Evolutionary conservation across 2,113 vertebrate species (phyloP).

Genomic region (Urocolius indicus): DNA sequence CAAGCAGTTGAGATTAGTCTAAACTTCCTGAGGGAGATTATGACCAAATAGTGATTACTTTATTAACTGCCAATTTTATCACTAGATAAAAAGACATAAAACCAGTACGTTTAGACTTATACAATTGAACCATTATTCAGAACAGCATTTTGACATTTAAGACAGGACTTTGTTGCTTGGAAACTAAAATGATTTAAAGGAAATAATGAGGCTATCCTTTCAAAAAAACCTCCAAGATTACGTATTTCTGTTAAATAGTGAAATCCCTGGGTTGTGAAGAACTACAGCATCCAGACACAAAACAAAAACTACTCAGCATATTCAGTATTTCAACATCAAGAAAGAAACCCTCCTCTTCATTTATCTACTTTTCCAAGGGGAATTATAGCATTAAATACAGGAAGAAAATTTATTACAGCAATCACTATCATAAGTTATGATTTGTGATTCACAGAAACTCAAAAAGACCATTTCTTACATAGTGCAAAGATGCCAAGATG

Average conservation of each 20-base stretch:
- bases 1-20: conserved; percentile 15
- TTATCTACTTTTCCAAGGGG: conserved; percentile 14
- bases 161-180: background rate
- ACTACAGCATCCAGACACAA: background rate
- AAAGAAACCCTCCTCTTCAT: background rate
- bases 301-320: background rate
- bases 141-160: background rate
- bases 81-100: background rate
- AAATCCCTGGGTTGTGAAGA: background rate
- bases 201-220: background rate
- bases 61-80: background rate
- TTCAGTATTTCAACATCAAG: background rate
- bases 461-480: background rate
- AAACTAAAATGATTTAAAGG: background rate
- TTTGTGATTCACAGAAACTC: background rate
- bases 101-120: background rate
- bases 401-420: background rate
- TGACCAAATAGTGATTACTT: background rate
- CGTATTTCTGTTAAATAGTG: background rate
- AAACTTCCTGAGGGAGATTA: background rate
- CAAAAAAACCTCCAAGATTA: background rate
- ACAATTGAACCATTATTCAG: background rate
- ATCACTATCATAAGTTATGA: background rate
- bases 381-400: background rate
- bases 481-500: background rate